phyloP scores from a whole-genome alignment of 2,797 vertebrate genomes.

The Choloepus didactylus region DNA sequence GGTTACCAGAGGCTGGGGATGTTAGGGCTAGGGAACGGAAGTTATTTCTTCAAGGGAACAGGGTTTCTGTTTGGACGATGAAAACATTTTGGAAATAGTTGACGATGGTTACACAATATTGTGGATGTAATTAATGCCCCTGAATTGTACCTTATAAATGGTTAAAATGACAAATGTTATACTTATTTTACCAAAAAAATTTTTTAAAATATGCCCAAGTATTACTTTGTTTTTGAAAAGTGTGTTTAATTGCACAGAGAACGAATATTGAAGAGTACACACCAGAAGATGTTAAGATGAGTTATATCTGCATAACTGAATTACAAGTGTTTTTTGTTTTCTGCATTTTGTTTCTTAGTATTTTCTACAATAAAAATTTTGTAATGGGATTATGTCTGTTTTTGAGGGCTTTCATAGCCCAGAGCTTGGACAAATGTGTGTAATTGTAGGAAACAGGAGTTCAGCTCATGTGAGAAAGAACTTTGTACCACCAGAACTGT shows the following conservation, averaged over 20 bases:
- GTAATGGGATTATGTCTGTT: not conserved
- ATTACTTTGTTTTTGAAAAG: not conserved
- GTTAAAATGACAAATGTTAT: too few relatives aligned
- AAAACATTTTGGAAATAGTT: too few relatives aligned
- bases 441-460: not conserved
- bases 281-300: not conserved
- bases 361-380: not conserved
- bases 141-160: too few relatives aligned
- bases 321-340: not conserved
- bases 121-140: too few relatives aligned
- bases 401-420: not conserved
- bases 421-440: not conserved
- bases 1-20: too few relatives aligned
- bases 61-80: too few relatives aligned
- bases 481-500: not conserved
- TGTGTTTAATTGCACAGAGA: rapidly evolving
- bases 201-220: not conserved
- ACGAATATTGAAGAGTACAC: not conserved
- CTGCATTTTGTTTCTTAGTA: not conserved
- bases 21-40: too few relatives aligned
- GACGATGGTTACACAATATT: too few relatives aligned
- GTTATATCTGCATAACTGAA: not conserved
- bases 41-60: too few relatives aligned
- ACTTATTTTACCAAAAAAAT: not conserved
- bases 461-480: not conserved